A percentile compares a stretch with the other conserved stretches of the same genome.
Evolutionary conservation across 1,140 invertebrate genomes (phyloP).

Genomic region (Magallana angulata): DNA sequence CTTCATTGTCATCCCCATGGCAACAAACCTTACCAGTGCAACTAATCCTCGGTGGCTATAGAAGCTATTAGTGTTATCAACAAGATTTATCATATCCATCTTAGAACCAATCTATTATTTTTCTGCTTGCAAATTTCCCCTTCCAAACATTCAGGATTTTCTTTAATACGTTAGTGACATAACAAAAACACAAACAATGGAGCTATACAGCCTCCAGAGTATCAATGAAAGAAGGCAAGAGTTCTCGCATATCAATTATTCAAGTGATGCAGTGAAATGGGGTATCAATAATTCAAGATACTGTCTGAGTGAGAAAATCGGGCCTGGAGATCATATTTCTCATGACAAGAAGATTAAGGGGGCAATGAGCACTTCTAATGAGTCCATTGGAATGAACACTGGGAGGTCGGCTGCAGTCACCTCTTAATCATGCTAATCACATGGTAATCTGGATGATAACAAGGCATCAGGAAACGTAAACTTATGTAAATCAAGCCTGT

Average conservation of each 20-base stretch:
- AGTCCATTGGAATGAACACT: not conserved
- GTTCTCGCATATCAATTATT: not conserved
- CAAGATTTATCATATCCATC: not conserved
- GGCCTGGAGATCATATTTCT: not conserved
- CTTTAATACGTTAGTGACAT: too few relatives aligned
- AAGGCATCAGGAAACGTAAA: not conserved
- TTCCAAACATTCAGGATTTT: too few relatives aligned
- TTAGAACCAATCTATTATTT: too few relatives aligned
- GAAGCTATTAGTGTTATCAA: not conserved
- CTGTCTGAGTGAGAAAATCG: not conserved
- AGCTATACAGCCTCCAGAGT: not conserved
- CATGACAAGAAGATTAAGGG: not conserved
- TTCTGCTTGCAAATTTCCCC: too few relatives aligned
- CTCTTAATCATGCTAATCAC: constrained; percentile 17
- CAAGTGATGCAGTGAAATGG: not conserved
- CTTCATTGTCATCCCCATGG: not conserved
- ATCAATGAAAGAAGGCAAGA: constrained; percentile 13
- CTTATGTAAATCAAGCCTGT: constrained; percentile 21
- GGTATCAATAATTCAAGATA: constrained; percentile 9
- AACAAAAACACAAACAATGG: too few relatives aligned
- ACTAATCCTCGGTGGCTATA: not conserved
- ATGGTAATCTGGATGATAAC: not conserved
- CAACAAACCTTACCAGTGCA: constrained; percentile 19
- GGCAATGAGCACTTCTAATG: not conserved
- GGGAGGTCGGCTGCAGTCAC: not conserved